Percentiles rank a stretch among this genome's conserved stretches.
Conservation (phyloP, 1,140 invertebrate species). For the Anthonomus grandis region DNA sequence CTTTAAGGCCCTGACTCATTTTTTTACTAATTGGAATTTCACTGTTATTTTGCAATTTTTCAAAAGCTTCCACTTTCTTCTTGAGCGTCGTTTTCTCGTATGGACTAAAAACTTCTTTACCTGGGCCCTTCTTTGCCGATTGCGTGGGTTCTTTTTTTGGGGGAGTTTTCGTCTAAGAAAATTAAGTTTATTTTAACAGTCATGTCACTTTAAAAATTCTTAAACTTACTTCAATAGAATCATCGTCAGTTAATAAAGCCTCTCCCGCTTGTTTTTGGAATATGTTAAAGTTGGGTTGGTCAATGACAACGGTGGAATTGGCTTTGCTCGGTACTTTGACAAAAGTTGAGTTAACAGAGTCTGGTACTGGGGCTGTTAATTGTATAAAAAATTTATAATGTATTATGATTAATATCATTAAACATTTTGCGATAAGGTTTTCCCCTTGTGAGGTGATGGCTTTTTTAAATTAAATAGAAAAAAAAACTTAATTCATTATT, state of each 20-base stretch:
- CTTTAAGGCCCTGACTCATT: slow-evolving; percentile 1
- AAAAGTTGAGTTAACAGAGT: too few species aligned
- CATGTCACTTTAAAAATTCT: neutral
- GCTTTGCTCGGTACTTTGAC: too few species aligned
- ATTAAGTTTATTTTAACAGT: neutral
- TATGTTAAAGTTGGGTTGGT: too few species aligned
- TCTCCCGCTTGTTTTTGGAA: too few species aligned
- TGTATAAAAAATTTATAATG: too few species aligned
- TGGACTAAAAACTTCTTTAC: slow-evolving; percentile 52
- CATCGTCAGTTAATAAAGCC: slow-evolving; percentile 40
- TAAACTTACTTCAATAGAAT: slow-evolving; percentile 21
- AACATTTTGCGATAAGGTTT: too few species aligned
- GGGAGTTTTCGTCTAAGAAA: slow-evolving; percentile 17
- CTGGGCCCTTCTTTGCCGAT: slow-evolving; percentile 4
- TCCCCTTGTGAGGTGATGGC: too few species aligned
- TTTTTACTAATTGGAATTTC: slow-evolving; percentile 2
- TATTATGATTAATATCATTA: too few species aligned
- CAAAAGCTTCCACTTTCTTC: slow-evolving; percentile 61
- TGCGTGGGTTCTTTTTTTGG: slow-evolving; percentile 7
- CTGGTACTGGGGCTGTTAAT: too few species aligned
- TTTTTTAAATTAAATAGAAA: too few species aligned
- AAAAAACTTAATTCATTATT: too few species aligned
- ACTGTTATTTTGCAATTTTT: slow-evolving; percentile 47
- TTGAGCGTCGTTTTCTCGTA: slow-evolving; percentile 59
- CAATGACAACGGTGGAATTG: too few species aligned